Conservation (phyloP, 2,113 vertebrate species). For the Rhabdornis inornatus region DNA sequence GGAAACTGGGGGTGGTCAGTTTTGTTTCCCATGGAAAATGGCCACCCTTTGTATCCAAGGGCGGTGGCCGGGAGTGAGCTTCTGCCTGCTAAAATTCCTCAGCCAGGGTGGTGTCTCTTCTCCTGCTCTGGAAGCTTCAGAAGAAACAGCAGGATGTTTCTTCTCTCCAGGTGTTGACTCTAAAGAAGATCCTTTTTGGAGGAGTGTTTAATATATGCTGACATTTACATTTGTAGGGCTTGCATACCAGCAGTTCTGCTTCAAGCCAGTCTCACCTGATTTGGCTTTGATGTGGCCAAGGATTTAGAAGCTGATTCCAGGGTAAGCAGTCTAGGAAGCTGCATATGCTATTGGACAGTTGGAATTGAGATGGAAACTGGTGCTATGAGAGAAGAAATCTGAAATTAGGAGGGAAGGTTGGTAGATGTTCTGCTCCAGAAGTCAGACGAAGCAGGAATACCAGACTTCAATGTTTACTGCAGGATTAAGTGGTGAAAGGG, state of each 20-base stretch:
- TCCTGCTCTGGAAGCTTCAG: rapidly evolving
- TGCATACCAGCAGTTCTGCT: background rate
- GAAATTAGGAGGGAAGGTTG: background rate
- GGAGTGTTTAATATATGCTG: rapidly evolving
- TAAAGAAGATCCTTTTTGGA: rapidly evolving
- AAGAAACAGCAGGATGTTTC: rapidly evolving
- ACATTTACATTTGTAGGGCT: too few relatives aligned
- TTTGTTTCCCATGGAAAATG: too few relatives aligned
- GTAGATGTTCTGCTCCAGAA: background rate
- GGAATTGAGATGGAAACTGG: background rate
- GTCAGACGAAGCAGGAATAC: background rate
- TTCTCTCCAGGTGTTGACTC: rapidly evolving
- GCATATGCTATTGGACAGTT: rapidly evolving
- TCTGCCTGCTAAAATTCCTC: too few relatives aligned
- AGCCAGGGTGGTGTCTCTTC: rapidly evolving
- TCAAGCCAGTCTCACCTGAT: rapidly evolving
- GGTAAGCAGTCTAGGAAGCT: background rate
- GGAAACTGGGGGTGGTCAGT: too few relatives aligned
- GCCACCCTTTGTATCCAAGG: too few relatives aligned
- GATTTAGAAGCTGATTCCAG: background rate
- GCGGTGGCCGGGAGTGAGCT: too few relatives aligned
- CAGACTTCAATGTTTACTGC: background rate
- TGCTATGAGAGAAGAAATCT: background rate
- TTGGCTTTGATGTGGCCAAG: rapidly evolving
- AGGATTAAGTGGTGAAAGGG: background rate